Evolutionary conservation across 2,888 invertebrate genomes (phyloP).

Genomic region (Prosopocoilus inquinatus): DNA sequence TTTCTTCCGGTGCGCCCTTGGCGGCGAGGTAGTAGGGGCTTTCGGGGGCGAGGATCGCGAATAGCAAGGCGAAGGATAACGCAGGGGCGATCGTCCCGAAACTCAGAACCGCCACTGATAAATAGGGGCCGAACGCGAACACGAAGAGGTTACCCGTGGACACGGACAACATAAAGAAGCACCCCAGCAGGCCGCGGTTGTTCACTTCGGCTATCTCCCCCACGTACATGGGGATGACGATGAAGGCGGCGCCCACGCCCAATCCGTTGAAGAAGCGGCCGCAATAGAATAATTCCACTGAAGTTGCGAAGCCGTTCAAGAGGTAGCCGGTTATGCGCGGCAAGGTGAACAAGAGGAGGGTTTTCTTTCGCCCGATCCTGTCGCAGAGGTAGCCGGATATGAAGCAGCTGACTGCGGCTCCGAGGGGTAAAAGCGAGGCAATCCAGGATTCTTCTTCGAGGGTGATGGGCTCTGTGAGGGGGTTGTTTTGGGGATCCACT

Average conservation of each 20-base stretch:
- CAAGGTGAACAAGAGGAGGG: slow-evolving; percentile 61
- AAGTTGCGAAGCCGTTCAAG: slow-evolving; percentile 18
- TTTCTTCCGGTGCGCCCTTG: slow-evolving; percentile 59
- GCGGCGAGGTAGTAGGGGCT: slow-evolving; percentile 68
- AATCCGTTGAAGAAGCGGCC: slow-evolving; percentile 22
- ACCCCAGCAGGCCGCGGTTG: slow-evolving; percentile 77
- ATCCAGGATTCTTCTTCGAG: slow-evolving; percentile 68
- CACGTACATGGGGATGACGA: slow-evolving; percentile 78
- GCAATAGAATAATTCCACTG: slow-evolving; percentile 14
- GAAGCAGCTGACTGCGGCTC: slow-evolving; percentile 63
- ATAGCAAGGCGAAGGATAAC: slow-evolving; percentile 50
- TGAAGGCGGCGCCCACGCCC: slow-evolving; percentile 63
- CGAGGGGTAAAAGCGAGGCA: slow-evolving; percentile 67
- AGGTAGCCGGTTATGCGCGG: slow-evolving; percentile 58
- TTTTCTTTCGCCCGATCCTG: slow-evolving; percentile 61
- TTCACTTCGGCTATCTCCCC: slow-evolving; percentile 81
- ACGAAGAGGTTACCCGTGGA: slow-evolving; percentile 64
- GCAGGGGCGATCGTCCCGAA: slow-evolving; percentile 60
- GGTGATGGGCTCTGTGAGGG: slow-evolving; percentile 50
- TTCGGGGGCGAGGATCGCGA: slow-evolving; percentile 76
- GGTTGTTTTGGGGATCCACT: slow-evolving; percentile 43
- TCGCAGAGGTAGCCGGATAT: slow-evolving; percentile 63
- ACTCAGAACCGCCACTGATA: slow-evolving; percentile 62
- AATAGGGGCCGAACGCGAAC: slow-evolving; percentile 68
- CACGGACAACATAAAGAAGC: slow-evolving; percentile 66